phyloP scores from a whole-genome alignment of 2,797 vertebrate genomes.

The Sardinella longiceps region DNA sequence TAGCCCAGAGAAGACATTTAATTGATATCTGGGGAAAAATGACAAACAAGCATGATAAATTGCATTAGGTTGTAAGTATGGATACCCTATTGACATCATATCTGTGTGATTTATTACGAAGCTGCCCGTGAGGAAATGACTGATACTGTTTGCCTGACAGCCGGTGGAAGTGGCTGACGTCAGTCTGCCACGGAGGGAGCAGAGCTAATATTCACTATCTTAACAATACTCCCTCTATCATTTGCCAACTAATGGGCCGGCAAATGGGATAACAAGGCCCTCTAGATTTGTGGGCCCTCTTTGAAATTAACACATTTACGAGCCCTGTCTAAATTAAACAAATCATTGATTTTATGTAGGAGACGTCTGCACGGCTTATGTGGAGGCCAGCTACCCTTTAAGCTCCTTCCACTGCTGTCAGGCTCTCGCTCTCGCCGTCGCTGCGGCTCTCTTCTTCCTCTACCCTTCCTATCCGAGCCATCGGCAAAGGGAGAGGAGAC shows the following conservation, averaged over 20 bases:
- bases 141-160: constrained; percentile 19
- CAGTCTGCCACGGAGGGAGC: constrained; percentile 23
- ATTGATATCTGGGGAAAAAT: neutral
- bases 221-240: constrained; percentile 55
- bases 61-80: constrained; percentile 1
- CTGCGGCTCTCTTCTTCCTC: neutral
- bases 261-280: constrained; percentile 84
- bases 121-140: constrained; percentile 19
- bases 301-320: constrained; percentile 79
- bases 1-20: neutral
- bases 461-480: constrained; percentile 20
- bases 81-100: constrained; percentile 27
- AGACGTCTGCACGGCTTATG: constrained; percentile 75
- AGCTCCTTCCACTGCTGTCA: neutral
- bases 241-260: constrained; percentile 79
- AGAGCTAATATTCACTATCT: constrained; percentile 49
- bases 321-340: constrained; percentile 83
- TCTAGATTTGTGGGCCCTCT: constrained; percentile 78
- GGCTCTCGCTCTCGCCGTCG: neutral
- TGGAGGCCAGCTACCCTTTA: constrained; percentile 51
- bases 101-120: constrained; percentile 20
- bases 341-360: constrained; percentile 84
- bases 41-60: constrained; percentile 23
- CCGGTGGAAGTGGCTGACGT: constrained; percentile 9
- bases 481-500: neutral